Evolutionary conservation across 1,140 invertebrate species (phyloP).

Genomic region (Caenorhabditis tropicalis): DNA sequence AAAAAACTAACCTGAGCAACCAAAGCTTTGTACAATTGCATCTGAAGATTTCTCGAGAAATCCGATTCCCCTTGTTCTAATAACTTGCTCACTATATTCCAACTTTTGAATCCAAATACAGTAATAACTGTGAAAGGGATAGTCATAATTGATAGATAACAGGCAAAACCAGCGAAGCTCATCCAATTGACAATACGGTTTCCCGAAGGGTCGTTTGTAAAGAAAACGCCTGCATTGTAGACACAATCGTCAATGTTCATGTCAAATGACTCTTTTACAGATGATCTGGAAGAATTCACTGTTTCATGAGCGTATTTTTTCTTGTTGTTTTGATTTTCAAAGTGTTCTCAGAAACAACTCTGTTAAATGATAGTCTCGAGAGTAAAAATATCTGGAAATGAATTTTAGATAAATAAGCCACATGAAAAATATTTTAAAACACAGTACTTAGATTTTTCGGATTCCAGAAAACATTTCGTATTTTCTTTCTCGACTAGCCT

Average conservation of each 20-base stretch:
- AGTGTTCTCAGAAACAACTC: too few species aligned
- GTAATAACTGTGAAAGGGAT: background rate
- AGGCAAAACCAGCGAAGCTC: background rate
- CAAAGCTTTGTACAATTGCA: constrained; percentile 1
- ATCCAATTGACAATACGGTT: background rate
- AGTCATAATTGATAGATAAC: background rate
- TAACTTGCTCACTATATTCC: background rate
- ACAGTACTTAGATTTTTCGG: too few species aligned
- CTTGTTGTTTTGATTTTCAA: too few species aligned
- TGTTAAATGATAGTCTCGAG: too few species aligned
- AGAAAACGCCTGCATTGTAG: background rate
- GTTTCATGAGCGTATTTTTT: too few species aligned
- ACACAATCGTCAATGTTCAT: background rate
- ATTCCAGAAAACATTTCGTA: too few species aligned
- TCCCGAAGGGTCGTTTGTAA: background rate
- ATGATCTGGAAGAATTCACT: background rate
- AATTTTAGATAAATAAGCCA: background rate
- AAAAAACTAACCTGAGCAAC: background rate
- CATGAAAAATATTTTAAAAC: background rate
- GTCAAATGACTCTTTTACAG: background rate
- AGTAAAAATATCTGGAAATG: too few species aligned
- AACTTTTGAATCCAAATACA: background rate
- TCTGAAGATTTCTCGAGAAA: background rate
- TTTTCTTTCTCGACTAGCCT: too few species aligned
- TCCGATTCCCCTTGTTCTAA: background rate